Evolutionary conservation across 2,888 invertebrate species (phyloP), one percentile per base, ranked within the genome.

Genomic region (Harmothoe impar): DNA sequence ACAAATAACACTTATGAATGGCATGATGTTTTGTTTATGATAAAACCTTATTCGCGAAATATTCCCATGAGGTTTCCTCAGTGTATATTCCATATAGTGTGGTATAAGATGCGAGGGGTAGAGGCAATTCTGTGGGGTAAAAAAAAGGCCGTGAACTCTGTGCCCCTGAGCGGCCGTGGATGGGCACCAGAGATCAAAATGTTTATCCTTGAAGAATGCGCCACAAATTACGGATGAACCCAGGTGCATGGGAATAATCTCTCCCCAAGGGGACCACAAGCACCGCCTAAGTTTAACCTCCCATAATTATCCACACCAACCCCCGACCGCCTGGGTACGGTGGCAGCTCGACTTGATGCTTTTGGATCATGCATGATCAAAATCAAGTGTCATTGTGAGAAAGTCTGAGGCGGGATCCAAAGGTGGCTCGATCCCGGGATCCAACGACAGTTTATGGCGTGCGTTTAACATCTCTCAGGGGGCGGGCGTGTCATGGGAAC

Each of bases 311-410:
- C 43, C 20, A 43, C 43, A 43, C 81, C 43, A 43, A 43, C 81
- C 81, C 17, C 77, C 81, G 62, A 15, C 3, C 62, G 62, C 20
- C 25, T 62, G 5, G 3, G 43, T 43, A 10, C 3, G 43, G 43
- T 43, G 43, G 43, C 7, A 7, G 77, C 5, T 25, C 5, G 29
- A 43, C 72, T 29, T 35, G 81, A 81, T 43, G 81, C 0, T 43
- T 81, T 81, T 35, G 81, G 81, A 81, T 81, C 81, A 81, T 81
- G 81, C 81, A 81, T 81, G 81, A 81, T 43, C 81, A 33, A 81
- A 81, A 43, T 20, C 43, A 25, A 12, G 35, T 33, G 25, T 81
- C 17, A 12, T 43, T 81, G 81, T 81, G 81, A 81, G 81, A 81
- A 81, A 35, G 81, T 81, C 35, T 0, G 35, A 33, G 33, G 23